phyloP scores from a whole-genome alignment of 2,113 vertebrate genomes.

The Strix aluco region DNA sequence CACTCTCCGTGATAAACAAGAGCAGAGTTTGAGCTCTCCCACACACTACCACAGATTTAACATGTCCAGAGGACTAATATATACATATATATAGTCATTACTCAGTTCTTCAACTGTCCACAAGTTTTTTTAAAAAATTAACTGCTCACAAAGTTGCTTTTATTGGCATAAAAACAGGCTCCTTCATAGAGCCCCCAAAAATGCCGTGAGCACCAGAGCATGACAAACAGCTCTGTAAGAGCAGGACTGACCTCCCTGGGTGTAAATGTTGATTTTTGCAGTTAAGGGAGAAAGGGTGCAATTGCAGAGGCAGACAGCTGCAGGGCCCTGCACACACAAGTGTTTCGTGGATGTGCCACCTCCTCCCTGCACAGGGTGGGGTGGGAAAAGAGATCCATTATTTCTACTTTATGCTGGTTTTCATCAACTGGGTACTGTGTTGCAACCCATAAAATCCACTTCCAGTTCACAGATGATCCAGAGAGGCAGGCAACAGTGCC shows the following conservation, averaged over 20 bases:
- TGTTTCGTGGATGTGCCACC: accelerated
- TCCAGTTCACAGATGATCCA: accelerated
- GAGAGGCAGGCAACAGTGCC: accelerated
- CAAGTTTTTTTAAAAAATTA: not conserved
- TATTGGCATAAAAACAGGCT: not conserved
- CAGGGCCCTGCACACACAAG: not conserved
- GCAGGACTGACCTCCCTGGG: not conserved
- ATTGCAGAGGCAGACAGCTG: not conserved
- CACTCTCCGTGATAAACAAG: not conserved
- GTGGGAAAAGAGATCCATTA: not conserved
- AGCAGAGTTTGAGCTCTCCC: not conserved
- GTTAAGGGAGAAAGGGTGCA: not conserved
- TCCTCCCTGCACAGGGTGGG: accelerated
- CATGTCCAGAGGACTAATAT: not conserved
- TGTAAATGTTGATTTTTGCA: not conserved
- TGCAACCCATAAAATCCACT: not conserved
- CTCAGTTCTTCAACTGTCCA: not conserved
- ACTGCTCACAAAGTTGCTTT: not conserved
- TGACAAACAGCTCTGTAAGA: not conserved
- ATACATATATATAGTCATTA: not conserved
- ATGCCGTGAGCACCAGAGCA: accelerated
- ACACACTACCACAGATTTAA: not conserved
- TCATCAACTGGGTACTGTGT: not conserved
- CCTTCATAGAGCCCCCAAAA: not conserved
- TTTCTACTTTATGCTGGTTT: not conserved